Base-by-base conservation (phyloP, 2,888 invertebrate species). In the Drosophila planitibia region DNA sequence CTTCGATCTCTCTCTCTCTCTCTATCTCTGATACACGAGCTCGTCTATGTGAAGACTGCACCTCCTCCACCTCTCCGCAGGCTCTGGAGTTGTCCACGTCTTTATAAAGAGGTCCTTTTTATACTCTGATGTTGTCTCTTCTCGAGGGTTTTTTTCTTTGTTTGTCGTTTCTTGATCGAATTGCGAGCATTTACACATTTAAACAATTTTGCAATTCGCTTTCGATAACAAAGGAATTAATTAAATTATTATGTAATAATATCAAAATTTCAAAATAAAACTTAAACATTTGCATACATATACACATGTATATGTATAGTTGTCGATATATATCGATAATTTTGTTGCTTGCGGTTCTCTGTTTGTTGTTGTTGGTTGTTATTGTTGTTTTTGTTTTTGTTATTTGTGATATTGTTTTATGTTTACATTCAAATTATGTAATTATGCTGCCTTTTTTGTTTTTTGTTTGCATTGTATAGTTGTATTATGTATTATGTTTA, bases 221-320 rank as follows among this genome's bases (percentile, higher is more conserved):
- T 54, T 67, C 52, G 66, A 74, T 81, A 84, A 84, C 86, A 85
- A 81, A 78, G 60, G 68, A 66, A 61, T 62, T 55, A 65, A 70
- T 80, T 71, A 67, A 78, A 83, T 88, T 85, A 81, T 59, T 58
- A 59, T 64, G 52, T 83, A 83, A 67, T 82, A 85, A 81, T 80
- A 83, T 76, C 76, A 83, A 76, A 76, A 57, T 51, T 77, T 77
- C 51, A 69, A 85, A 81, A 74, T 66, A 76, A 76, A 84, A 79
- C 80, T 62, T 84, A 85, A 76, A 73, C 59, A 72, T 60, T 76
- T 71, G 30, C 63, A 54, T 51, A 60, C 62, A 65, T 61, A 41
- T 71, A 57, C 19, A 19, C 35, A 55, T 35, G 16, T 66, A 47
- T 57, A 61, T 68, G 28, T 58, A 25, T 59, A 57, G 14, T 25